Conservation (phyloP, 2,797 vertebrate species). For the Thripadectes ignobilis region DNA sequence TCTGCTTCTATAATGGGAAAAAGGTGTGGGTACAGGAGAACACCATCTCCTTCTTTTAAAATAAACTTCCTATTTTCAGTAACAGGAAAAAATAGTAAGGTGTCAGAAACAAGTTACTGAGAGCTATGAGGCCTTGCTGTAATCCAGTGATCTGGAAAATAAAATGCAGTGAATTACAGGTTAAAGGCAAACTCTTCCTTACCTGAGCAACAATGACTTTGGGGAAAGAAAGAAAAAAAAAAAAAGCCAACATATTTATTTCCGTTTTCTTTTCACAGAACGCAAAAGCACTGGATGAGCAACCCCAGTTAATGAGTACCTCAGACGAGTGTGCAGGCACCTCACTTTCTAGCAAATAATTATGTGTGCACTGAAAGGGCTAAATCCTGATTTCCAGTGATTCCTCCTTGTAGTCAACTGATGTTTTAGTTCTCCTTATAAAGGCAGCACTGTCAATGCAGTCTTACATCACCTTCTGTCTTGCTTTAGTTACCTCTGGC, state of each 20-base stretch:
- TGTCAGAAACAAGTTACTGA: not conserved
- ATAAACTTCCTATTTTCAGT: not conserved
- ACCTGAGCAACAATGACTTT: not conserved
- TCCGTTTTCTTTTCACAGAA: not conserved
- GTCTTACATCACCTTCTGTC: not conserved
- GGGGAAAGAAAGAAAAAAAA: not conserved
- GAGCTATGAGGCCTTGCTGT: not conserved
- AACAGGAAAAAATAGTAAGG: not conserved
- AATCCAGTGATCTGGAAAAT: not conserved
- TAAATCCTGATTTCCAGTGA: not conserved
- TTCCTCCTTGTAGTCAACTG: rapidly evolving
- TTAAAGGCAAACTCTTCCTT: not conserved
- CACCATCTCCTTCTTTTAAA: not conserved
- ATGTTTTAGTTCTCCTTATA: not conserved
- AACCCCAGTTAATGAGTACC: not conserved
- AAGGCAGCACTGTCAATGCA: not conserved
- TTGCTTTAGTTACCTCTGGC: not conserved
- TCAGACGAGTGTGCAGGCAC: not conserved
- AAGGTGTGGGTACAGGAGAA: not conserved
- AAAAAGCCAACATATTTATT: not conserved
- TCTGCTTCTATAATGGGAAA: not conserved
- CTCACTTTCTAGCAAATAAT: not conserved
- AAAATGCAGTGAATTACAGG: not conserved
- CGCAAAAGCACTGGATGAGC: not conserved
- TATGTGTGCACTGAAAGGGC: not conserved